These are phyloP conservation scores for Connochaetes taurinus DNA, from an alignment of 2,113 vertebrate species.

Conservation along the genomic window DNA sequence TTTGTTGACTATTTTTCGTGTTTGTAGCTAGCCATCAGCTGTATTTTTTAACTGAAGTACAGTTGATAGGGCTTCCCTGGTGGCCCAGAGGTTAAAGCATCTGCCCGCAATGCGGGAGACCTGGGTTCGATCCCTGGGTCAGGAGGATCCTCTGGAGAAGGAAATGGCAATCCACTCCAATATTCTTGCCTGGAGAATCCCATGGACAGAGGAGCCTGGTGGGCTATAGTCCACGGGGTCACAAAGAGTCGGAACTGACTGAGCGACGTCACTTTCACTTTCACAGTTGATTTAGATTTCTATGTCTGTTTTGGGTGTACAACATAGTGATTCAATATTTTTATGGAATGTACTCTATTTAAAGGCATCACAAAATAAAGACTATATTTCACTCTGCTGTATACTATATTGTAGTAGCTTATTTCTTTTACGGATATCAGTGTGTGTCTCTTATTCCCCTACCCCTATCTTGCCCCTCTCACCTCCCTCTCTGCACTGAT, in stretches of 20 bases:
- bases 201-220: too few relatives aligned
- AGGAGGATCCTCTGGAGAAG: too few relatives aligned
- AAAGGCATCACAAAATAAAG: neutral
- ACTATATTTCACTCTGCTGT: neutral
- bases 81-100: too few relatives aligned
- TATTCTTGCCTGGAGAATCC: too few relatives aligned
- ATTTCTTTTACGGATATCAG: accelerated
- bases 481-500: neutral
- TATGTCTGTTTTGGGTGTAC: neutral
- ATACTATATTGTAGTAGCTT: neutral
- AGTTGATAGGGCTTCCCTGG: too few relatives aligned
- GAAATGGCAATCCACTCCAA: too few relatives aligned
- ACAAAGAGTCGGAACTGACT: too few relatives aligned
- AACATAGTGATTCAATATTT: neutral
- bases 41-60: neutral
- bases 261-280: too few relatives aligned
- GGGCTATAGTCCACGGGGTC: too few relatives aligned
- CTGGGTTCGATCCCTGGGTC: too few relatives aligned
- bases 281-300: neutral
- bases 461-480: accelerated
- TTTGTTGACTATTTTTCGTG: neutral
- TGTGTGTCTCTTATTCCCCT: neutral
- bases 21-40: neutral
- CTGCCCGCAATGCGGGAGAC: too few relatives aligned
- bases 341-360: neutral